Base-by-base conservation (phyloP, 2,888 invertebrate species). In the Muscina levida region DNA sequence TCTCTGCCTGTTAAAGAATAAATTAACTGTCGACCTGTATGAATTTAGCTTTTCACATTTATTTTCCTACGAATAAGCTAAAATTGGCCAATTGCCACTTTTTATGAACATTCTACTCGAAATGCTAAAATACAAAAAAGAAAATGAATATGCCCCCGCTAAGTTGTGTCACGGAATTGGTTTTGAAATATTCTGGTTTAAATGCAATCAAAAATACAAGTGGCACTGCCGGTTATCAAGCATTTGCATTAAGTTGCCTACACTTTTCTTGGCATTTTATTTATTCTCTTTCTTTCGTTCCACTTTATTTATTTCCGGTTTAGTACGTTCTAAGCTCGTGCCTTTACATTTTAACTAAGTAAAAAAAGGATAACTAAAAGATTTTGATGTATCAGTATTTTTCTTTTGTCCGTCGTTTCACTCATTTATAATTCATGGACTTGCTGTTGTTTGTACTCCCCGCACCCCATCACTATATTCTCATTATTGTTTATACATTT, bases 221-320 rank as follows among this genome's bases (percentile, higher is more conserved):
- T 82, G 77, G 77, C 82, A 82, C 70, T 76, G 82, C 82, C 82
- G 82, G 31, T 71, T 77, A 67, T 75, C 19, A 79, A 72, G 75
- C 53, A 82, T 83, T 83, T 83, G 79, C 83, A 83, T 83, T 83
- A 72, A 59, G 65, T 79, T 67, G 73, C 1, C 37, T 44, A 26
- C 19, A 53, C 51, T 46, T 68, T 66, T 11, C 37, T 10, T 62
- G 39, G 22, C 10, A 6, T 19, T 51, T 51, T 1, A 2, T 10
- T 8, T 51, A 31, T 8, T 31, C 31, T 31, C n/a, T n/a, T n/a
- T n/a, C n/a, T n/a, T n/a, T n/a, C n/a, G n/a, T n/a, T n/a, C n/a
- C n/a, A n/a, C n/a, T n/a, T n/a, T n/a, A n/a, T n/a, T n/a, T n/a
- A n/a, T n/a, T n/a, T n/a, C n/a, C n/a, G n/a, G n/a, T n/a, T n/a